Percentiles rank a stretch among this genome's conserved stretches.
Evolutionary conservation across 2,113 vertebrate genomes (phyloP).

Genomic region (Oreochromis aureus): DNA sequence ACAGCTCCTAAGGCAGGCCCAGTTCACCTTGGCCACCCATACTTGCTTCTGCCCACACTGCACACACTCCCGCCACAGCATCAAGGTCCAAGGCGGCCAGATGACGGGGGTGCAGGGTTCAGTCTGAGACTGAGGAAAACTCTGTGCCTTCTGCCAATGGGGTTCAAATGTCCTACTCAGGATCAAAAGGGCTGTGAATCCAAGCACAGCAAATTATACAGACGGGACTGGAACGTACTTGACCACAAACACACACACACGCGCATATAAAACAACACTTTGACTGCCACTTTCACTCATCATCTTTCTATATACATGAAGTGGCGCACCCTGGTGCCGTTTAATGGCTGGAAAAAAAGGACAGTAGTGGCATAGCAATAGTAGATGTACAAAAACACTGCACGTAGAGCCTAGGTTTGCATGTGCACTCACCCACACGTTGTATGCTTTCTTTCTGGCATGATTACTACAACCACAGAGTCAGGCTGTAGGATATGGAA

Average conservation of each 20-base stretch:
- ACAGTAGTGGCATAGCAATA: not conserved
- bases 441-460: conserved; percentile 5
- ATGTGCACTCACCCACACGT: not conserved
- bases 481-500: conserved; percentile 39
- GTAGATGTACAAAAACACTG: not conserved
- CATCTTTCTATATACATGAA: not conserved
- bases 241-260: conserved; percentile 45
- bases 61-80: conserved; percentile 37
- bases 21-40: conserved; percentile 65
- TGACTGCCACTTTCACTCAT: conserved; percentile 30
- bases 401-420: not conserved
- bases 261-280: not conserved
- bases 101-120: conserved; percentile 42
- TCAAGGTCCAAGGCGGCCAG: conserved; percentile 38
- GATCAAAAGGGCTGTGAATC: conserved; percentile 43
- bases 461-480: conserved; percentile 37
- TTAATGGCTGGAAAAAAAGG: not conserved
- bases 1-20: conserved; percentile 28
- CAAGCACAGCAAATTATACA: conserved; percentile 56
- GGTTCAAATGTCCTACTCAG: conserved; percentile 36
- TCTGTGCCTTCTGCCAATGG: conserved; percentile 47
- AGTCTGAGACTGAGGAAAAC: conserved; percentile 43
- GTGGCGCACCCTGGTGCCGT: not conserved
- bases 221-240: conserved; percentile 24
- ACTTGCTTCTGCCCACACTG: conserved; percentile 40